These are phyloP conservation scores for Lepus americanus DNA, from an alignment of 2,113 vertebrate species.

Conservation along the genomic window DNA sequence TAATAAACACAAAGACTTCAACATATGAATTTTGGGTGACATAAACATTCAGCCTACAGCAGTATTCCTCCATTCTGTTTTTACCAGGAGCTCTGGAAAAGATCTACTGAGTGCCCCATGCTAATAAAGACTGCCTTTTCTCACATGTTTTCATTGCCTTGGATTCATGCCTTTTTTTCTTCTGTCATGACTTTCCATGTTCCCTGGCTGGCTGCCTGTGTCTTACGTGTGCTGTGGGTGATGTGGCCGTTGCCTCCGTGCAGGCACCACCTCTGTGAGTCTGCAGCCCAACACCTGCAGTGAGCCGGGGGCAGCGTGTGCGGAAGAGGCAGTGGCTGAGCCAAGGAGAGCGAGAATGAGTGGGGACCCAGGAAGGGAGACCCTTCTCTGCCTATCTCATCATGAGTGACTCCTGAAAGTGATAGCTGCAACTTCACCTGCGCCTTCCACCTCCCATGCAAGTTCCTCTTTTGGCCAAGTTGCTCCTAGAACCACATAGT, in stretches of 20 bases:
- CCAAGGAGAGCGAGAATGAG: not conserved
- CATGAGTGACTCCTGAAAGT: not conserved
- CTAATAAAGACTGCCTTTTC: not conserved
- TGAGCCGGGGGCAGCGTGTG: not conserved
- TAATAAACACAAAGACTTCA: not conserved
- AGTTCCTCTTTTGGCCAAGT: not conserved
- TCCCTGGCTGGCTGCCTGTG: not conserved
- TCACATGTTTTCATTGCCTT: slow-evolving; percentile 20
- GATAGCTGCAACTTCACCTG: not conserved
- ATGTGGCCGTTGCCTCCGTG: rapidly evolving
- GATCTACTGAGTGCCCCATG: not conserved
- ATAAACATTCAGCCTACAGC: not conserved
- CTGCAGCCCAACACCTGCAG: not conserved
- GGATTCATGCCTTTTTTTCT: not conserved
- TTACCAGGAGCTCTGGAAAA: not conserved
- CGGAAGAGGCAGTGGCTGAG: not conserved
- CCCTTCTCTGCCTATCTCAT: not conserved
- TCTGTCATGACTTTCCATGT: not conserved
- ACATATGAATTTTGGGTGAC: not conserved
- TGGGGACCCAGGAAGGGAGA: not conserved
- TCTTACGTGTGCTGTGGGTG: not conserved
- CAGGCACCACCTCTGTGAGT: not conserved
- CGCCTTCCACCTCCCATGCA: not conserved
- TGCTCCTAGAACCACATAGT: not conserved
- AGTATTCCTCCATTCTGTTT: slow-evolving; percentile 32